Conservation (phyloP, 2,888 invertebrate genomes). For the Dryocosmus kuriphilus region DNA sequence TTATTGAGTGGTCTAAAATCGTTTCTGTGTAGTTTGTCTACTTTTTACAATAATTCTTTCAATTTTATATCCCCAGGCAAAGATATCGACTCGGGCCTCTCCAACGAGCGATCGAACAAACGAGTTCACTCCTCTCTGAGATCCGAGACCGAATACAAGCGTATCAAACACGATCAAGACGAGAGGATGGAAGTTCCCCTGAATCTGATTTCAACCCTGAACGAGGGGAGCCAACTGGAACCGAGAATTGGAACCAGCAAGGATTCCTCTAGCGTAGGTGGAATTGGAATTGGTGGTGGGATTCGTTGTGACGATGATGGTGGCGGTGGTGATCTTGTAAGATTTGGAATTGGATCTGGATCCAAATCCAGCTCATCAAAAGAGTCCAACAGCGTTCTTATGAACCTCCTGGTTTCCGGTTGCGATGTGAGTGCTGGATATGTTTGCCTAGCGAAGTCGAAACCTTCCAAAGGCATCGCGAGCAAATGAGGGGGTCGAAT, state of each 20-base stretch:
- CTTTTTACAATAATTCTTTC: too few relatives aligned
- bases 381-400: constrained; percentile 89
- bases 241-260: constrained; percentile 29
- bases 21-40: too few relatives aligned
- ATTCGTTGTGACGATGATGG: constrained; percentile 34
- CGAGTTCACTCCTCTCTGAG: constrained; percentile 64
- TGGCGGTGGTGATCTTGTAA: constrained; percentile 25
- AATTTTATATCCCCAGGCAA: constrained; percentile 18
- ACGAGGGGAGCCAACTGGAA: constrained; percentile 49
- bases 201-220: constrained; percentile 49
- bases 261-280: constrained; percentile 26
- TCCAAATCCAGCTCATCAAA: constrained; percentile 72
- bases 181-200: constrained; percentile 46
- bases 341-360: neutral
- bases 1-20: too few relatives aligned
- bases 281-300: constrained; percentile 47
- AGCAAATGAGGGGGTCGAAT: constrained; percentile 64
- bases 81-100: constrained; percentile 33
- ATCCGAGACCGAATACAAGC: constrained; percentile 65
- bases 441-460: constrained; percentile 85
- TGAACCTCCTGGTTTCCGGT: constrained; percentile 96
- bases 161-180: constrained; percentile 65
- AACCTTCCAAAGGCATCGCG: constrained; percentile 70
- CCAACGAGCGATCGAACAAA: constrained; percentile 65
- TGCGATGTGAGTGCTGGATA: constrained; percentile 97